Base-by-base conservation (phyloP, 1,140 invertebrate genomes). In the Matsumurasca onukii region DNA sequence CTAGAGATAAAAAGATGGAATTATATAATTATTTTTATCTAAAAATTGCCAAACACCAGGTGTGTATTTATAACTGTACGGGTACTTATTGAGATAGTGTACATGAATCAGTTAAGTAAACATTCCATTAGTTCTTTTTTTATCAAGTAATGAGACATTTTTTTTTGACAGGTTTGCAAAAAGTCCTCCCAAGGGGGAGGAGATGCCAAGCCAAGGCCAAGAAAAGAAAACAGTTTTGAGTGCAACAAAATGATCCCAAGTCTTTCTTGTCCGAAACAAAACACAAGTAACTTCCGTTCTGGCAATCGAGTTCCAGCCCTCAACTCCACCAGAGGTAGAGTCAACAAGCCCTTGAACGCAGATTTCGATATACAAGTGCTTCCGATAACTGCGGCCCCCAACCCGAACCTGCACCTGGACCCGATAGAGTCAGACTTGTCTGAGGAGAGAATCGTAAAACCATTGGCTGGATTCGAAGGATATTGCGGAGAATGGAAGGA, bases 401-500 rank as follows among this genome's bases (percentile, higher is more conserved):
- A 45, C 25, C 27, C 30, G 2, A 59, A 45, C 31, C 22, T 31
- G 2, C 34, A 25, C 30, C 25, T 61, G 31, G 55, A 52, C 17
- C 31, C 39, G 67, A 66, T 45, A 24, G 63, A 71, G n/a, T 22
- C 29, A 20, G 25, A 69, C 70, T 31, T 48, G 52, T 65, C 63
- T 22, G 62, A 73, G n/a, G 73, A 77, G 39, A 78, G 75, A 70
- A 65, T 78, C 22, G 70, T 81, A 0, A 81, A 80, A 70, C 76
- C 81, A 2, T 66, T 83, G 22, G 75, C 75, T 25, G 73, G 81
- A 64, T 78, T 82, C 30, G 79, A 82, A 74, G 76, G 78, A 31
- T 64, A 63, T 24, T 77, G 76, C 25, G 79, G 79, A 1, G 85
- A 86, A 73, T 81, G 81, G 75, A 76, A 77, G 59, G 81, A 83